Evolutionary conservation across 2,888 invertebrate species (phyloP).

Genomic region (Prenolepis imparis): DNA sequence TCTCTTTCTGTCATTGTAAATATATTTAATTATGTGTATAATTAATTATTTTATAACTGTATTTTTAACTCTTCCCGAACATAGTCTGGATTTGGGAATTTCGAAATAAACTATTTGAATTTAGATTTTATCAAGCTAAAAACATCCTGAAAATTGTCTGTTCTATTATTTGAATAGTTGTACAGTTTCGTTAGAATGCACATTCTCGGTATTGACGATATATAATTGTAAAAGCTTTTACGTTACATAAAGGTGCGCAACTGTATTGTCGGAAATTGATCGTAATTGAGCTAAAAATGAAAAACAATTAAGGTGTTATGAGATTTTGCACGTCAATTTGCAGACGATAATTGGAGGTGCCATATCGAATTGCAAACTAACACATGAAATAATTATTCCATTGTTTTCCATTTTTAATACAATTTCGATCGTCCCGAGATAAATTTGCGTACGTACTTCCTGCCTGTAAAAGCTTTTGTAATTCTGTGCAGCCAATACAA

Average conservation of each 20-base stretch:
- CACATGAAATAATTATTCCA: slow-evolving; percentile 9
- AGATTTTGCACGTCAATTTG: slow-evolving; percentile 4
- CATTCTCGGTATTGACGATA: background rate
- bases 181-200: background rate
- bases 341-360: slow-evolving; percentile 19
- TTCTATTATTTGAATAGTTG: slow-evolving; percentile 6
- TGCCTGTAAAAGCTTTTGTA: slow-evolving; percentile 14
- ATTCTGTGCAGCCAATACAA: background rate
- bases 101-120: slow-evolving; percentile 4
- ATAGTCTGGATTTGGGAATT: background rate
- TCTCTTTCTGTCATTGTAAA: background rate
- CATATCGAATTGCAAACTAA: background rate
- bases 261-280: background rate
- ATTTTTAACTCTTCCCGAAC: background rate
- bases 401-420: background rate
- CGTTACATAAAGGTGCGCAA: background rate
- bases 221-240: slow-evolving; percentile 20
- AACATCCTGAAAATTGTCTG: background rate
- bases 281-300: background rate
- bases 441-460: slow-evolving; percentile 12
- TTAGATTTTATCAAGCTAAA: background rate
- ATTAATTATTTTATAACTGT: background rate
- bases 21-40: background rate
- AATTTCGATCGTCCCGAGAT: slow-evolving; percentile 1
- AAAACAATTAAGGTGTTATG: slow-evolving; percentile 21